Conservation (phyloP, 2,888 invertebrate species). For the Brachypalpus laphriformis region DNA sequence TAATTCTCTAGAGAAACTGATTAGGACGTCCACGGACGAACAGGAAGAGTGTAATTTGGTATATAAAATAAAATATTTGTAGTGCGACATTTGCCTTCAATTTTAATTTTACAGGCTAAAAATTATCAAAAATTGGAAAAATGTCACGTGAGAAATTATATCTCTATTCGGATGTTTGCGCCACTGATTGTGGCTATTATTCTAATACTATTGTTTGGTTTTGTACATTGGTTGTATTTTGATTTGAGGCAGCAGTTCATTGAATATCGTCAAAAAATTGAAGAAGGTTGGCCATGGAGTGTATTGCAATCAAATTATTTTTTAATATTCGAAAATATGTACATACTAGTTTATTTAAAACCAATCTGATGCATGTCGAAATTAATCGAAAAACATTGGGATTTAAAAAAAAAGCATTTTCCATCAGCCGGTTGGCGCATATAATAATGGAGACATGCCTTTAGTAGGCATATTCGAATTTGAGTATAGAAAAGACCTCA, state of each 20-base stretch:
- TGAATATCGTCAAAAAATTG: slow-evolving; percentile 81
- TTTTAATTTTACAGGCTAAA: slow-evolving; percentile 75
- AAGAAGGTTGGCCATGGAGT: slow-evolving; percentile 78
- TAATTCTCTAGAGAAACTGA: slow-evolving; percentile 85
- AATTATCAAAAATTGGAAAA: slow-evolving; percentile 77
- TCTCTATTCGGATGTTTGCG: slow-evolving; percentile 79
- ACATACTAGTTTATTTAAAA: too few relatives aligned
- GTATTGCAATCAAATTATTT: neutral
- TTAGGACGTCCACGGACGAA: slow-evolving; percentile 86
- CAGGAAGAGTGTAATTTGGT: slow-evolving; percentile 84
- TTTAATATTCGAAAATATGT: neutral
- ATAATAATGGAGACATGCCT: too few relatives aligned
- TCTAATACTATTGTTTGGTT: slow-evolving; percentile 78
- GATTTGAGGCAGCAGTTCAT: slow-evolving; percentile 81
- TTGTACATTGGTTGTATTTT: slow-evolving; percentile 82
- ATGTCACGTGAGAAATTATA: slow-evolving; percentile 78
- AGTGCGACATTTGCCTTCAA: slow-evolving; percentile 29
- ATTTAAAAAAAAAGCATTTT: too few relatives aligned
- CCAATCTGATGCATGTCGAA: too few relatives aligned
- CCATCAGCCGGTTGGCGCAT: too few relatives aligned
- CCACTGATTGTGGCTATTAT: slow-evolving; percentile 79
- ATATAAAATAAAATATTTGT: slow-evolving; percentile 57
- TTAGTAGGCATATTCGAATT: too few relatives aligned
- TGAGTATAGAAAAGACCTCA: too few relatives aligned
- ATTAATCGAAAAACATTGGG: too few relatives aligned